Percentiles rank a stretch among this genome's conserved stretches.
Conservation (phyloP, 2,797 vertebrate genomes). For the Tauraco hartlaubi region DNA sequence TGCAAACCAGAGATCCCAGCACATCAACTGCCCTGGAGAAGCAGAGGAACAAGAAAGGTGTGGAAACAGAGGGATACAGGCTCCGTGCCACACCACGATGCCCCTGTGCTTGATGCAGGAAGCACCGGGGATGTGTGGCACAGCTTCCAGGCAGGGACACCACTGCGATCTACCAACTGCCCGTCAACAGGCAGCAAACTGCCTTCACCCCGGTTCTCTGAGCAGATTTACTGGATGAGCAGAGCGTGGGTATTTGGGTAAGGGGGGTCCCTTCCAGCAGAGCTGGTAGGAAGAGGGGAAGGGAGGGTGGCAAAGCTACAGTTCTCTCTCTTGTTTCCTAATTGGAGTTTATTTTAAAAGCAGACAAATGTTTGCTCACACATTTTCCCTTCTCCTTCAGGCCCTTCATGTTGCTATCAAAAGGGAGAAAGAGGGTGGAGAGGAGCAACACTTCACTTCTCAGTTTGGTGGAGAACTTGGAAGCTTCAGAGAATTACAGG, state of each 20-base stretch:
- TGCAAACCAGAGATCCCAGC: neutral
- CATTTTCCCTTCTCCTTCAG: neutral
- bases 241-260: neutral
- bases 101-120: neutral
- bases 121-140: neutral
- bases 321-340: neutral
- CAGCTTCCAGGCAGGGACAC: neutral
- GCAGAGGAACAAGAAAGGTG: neutral
- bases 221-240: neutral
- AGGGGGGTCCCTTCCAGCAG: neutral
- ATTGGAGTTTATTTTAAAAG: neutral
- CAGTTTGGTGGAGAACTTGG: neutral
- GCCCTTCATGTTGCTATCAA: neutral
- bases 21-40: fast-evolving
- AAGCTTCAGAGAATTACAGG: neutral
- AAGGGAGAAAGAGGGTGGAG: neutral
- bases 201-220: fast-evolving
- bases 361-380: neutral
- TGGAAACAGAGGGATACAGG: neutral
- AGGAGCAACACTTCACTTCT: neutral
- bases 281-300: neutral
- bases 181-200: neutral
- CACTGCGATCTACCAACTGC: neutral
- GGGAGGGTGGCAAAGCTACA: neutral
- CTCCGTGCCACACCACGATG: neutral